Evolutionary conservation across 37 sponge, comb jelly and placozoan species (phyloP).

Genomic region (Amphimedon queenslandica): DNA sequence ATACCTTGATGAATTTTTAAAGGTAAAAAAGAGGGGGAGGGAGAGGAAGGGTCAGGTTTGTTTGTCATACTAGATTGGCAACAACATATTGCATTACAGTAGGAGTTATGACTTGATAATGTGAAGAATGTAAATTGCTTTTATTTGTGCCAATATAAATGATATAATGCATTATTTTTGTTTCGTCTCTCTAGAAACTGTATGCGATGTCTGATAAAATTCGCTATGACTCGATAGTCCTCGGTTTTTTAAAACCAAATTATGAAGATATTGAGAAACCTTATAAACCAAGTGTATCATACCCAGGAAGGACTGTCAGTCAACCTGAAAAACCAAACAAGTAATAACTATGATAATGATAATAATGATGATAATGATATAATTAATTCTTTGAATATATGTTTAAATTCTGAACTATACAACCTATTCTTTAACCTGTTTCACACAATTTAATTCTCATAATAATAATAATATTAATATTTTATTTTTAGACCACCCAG

Average conservation of each 20-base stretch:
- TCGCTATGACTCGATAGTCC: conserved; percentile 71
- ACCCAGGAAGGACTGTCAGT: not conserved
- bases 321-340: too few species aligned
- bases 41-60: too few species aligned
- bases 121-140: not conserved
- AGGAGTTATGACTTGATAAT: not conserved
- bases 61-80: too few species aligned
- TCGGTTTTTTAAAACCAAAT: conserved; percentile 29
- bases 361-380: too few species aligned
- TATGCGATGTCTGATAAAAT: conserved; percentile 50
- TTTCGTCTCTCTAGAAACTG: conserved; percentile 34
- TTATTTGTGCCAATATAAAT: not conserved
- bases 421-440: too few species aligned
- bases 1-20: conserved; percentile 53
- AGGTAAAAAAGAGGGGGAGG: too few species aligned
- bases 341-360: too few species aligned
- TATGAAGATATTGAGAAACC: conserved; percentile 32
- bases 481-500: not conserved
- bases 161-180: not conserved
- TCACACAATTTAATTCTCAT: not conserved
- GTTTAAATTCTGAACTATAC: too few species aligned
- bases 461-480: not conserved
- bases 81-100: too few species aligned
- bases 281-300: not conserved
- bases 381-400: not conserved